Base-by-base conservation (phyloP, 2,888 invertebrate genomes). In the Leptinotarsa juncta region DNA sequence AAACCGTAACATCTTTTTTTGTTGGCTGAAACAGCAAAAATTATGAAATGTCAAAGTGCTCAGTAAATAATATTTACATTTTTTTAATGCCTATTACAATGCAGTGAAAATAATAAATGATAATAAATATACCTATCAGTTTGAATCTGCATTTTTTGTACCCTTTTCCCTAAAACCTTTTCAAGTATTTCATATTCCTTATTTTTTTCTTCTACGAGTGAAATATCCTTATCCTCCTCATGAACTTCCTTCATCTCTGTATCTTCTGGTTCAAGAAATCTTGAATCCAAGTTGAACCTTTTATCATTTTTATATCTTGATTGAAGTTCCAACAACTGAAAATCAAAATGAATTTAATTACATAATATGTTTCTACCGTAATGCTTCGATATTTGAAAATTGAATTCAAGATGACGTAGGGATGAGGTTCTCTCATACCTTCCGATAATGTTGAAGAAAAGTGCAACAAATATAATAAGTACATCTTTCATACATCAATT, bases 281-380 rank as follows among this genome's bases (percentile, higher is more conserved):
- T 91, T 82, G 92, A 90, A 88, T 95, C 94, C 83, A 96, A 89
- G 79, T 89, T 88, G 88, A 96, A 96, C 84, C 96, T 90, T 82
- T 93, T 90, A 88, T 96, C 96, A 85, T 93, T 91, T 85, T 93
- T 93, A 87, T 91, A 92, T 82, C 90, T 91, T 66, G 92, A 91
- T 89, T 95, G 94, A 81, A 95, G 89, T 87, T 92, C 91, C 85
- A 94, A 89, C 82, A 93, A 88, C 93, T 93, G 79, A 65, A 86
- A 80, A 53, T 10, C 15, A 20, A 26, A 15, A 16, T n/a, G 2
- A 68, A n/a, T 32, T 20, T 26, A 10, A n/a, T 60, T 3, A 65
- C 5, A 62, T 23, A 42, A 51, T 23, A 42, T 42, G 42, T 10
- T 2, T 42, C 42, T 42, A 42, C 42, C 10, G 42, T 42, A 42